A percentile compares a stretch with the other conserved stretches of the same genome.
Conservation (phyloP, 2,888 invertebrate genomes). For the Scaptomyza polygonia region DNA sequence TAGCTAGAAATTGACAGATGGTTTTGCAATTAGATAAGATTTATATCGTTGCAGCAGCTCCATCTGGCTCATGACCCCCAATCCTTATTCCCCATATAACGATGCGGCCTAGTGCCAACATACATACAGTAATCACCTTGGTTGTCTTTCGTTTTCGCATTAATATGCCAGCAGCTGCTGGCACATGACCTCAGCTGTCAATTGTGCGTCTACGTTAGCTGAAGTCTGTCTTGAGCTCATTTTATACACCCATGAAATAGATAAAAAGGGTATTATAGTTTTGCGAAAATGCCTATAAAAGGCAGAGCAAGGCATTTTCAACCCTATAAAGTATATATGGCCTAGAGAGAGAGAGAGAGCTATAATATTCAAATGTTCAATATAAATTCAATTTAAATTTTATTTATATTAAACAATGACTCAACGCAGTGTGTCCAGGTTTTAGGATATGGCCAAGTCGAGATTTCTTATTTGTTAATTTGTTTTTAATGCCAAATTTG, state of each 20-base stretch:
- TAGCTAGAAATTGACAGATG: constrained; percentile 74
- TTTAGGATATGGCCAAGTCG: too few relatives aligned
- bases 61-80: constrained; percentile 24
- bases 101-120: background rate
- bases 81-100: background rate
- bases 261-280: too few relatives aligned
- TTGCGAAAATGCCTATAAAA: too few relatives aligned
- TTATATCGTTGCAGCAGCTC: constrained; percentile 60
- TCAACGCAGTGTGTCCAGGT: too few relatives aligned
- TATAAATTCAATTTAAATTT: too few relatives aligned
- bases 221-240: constrained; percentile 1
- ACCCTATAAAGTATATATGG: too few relatives aligned
- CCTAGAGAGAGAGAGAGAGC: too few relatives aligned
- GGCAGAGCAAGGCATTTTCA: too few relatives aligned
- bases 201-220: constrained; percentile 36
- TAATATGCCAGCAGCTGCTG: constrained; percentile 61
- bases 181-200: constrained; percentile 67
- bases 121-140: constrained; percentile 23
- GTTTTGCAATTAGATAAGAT: constrained; percentile 79
- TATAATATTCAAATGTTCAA: too few relatives aligned
- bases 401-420: too few relatives aligned
- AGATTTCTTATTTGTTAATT: background rate
- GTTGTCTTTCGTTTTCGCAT: constrained; percentile 45
- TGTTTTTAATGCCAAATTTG: constrained; percentile 14
- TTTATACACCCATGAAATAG: background rate